Base-by-base conservation (phyloP, 1,140 invertebrate species). In the Penaeus indicus region DNA sequence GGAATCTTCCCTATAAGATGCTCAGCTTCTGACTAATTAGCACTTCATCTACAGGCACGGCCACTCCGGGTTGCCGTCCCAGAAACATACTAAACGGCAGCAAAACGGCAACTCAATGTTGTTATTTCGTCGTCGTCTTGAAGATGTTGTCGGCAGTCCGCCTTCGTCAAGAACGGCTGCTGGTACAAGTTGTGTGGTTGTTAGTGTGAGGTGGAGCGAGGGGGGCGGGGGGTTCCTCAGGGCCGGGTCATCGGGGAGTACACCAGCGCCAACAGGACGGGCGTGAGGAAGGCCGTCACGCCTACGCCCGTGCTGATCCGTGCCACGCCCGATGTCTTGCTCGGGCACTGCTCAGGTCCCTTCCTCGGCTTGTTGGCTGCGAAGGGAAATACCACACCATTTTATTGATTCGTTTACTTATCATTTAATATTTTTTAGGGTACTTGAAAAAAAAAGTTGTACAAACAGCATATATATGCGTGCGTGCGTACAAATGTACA, bases 1-100 rank as follows among this genome's bases (percentile, higher is more conserved):
- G 61, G 85, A 81, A 87, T 80, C 78, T 87, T 61, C 78, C 72
- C 62, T 63, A 67, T 87, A 81, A 87, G 78, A 47, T 78, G 62
- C 62, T 63, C 79, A 87, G 61, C 80, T 87, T 87, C 85, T 87
- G 77, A 79, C 85, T 87, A 87, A 87, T 69, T 87, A 87, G 85
- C 85, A 63, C 85, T 87, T 79, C 67, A 67, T 79, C 75, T 78
- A 38, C 27, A 38, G 82, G 85, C 79, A 54, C 63, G 85, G 78
- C 47, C 78, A 87, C 85, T 42, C 42, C 19, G 42, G 69, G 60
- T 16, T 16, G 63, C 61, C 85, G 63, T 62, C 85, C 85, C 63
- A 27, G 25, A 87, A 60, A 87, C 85, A 87, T 79, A 87, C 85
- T 87, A 87, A 87, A 79, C 85, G 85, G 85, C 79, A 87, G 78